These are phyloP conservation scores for Pseudanteris insignis DNA, from an alignment of 2,888 invertebrate genomes.

Conservation along the genomic window DNA sequence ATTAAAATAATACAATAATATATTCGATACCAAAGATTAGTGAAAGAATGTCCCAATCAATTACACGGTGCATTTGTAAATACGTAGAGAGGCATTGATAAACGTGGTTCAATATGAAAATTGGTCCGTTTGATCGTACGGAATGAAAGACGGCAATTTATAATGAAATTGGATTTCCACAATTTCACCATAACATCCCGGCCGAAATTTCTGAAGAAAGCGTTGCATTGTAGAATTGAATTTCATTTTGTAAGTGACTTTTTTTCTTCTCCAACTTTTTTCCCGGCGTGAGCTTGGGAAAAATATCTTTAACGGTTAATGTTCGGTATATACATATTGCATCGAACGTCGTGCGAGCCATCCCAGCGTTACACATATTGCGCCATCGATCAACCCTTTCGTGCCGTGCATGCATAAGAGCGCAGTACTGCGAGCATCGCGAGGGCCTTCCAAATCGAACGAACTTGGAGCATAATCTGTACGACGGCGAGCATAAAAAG, in stretches of 20 bases:
- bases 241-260: constrained; percentile 37
- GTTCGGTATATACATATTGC: constrained; percentile 33
- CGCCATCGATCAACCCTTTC: constrained; percentile 37
- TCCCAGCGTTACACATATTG: constrained; percentile 33
- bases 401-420: constrained; percentile 34
- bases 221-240: constrained; percentile 21
- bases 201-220: constrained; percentile 23
- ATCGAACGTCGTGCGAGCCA: constrained; percentile 31
- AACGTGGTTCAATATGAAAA: constrained; percentile 9
- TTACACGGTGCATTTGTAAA: neutral
- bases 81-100: constrained; percentile 6
- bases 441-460: constrained; percentile 27
- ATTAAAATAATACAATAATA: too few relatives aligned
- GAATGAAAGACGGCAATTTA: constrained; percentile 5
- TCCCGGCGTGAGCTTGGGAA: too few relatives aligned
- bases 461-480: constrained; percentile 29
- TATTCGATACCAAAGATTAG: too few relatives aligned
- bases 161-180: constrained; percentile 21
- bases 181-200: constrained; percentile 16
- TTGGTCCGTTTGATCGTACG: constrained; percentile 4
- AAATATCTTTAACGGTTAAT: constrained; percentile 33
- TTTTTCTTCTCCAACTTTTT: too few relatives aligned
- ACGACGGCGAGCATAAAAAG: too few relatives aligned
- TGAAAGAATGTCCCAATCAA: too few relatives aligned
- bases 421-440: constrained; percentile 17